Conservation (phyloP, 23 tunicate species). For the Trididemnum clinides region DNA sequence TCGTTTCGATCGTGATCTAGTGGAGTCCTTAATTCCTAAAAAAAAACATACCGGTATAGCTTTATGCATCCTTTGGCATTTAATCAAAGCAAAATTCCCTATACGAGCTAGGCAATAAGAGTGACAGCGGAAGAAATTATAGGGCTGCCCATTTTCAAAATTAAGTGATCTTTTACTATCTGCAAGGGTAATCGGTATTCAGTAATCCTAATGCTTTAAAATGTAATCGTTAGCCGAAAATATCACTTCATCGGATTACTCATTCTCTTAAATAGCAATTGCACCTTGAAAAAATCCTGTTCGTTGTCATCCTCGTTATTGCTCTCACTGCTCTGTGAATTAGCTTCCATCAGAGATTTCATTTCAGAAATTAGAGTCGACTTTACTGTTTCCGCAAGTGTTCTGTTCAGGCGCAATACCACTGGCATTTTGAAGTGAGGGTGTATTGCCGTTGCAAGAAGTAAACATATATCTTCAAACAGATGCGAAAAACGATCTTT, state of each 20-base stretch:
- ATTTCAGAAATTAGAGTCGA: not conserved
- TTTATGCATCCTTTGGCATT: not conserved
- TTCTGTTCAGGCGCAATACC: not conserved
- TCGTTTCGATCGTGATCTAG: not conserved
- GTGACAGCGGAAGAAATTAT: not conserved
- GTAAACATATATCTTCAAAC: not conserved
- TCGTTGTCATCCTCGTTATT: not conserved
- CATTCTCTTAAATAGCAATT: not conserved
- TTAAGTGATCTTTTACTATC: not conserved
- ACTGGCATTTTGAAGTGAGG: constrained; percentile 13
- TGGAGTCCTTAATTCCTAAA: constrained; percentile 7
- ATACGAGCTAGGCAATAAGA: not conserved
- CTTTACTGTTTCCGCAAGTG: not conserved
- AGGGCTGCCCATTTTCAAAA: not conserved
- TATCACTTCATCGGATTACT: too few relatives aligned
- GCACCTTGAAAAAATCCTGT: constrained; percentile 14
- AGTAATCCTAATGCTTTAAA: not conserved
- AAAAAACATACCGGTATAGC: not conserved
- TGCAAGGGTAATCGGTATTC: not conserved
- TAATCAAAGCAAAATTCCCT: not conserved
- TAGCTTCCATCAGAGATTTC: not conserved
- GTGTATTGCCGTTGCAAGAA: constrained; percentile 1
- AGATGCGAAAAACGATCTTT: constrained; percentile 4
- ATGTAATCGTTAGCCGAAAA: too few relatives aligned
- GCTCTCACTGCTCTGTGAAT: not conserved